Conservation (phyloP, 2,797 vertebrate species). For the Channa striata region DNA sequence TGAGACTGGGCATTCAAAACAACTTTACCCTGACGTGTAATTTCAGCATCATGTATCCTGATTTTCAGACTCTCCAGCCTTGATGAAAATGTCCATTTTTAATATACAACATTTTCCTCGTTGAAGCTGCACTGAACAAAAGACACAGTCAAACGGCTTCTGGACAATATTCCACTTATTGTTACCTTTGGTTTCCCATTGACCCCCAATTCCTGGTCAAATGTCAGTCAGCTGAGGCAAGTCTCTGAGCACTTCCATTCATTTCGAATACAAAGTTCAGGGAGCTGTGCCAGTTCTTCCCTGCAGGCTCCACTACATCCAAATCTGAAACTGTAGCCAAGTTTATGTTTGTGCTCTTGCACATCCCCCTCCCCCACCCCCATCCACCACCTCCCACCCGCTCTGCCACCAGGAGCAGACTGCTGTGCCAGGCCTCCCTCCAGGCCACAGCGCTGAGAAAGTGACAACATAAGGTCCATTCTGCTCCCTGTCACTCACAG, state of each 20-base stretch:
- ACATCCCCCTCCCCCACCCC: conserved; percentile 4
- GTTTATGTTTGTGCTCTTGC: conserved; percentile 60
- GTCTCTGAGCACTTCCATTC: conserved; percentile 31
- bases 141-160: conserved; percentile 37
- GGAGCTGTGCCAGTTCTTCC: conserved; percentile 32
- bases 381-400: conserved; percentile 24
- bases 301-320: conserved; percentile 46
- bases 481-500: conserved; percentile 84
- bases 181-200: conserved; percentile 10
- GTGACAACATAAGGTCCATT: conserved; percentile 85
- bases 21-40: no score
- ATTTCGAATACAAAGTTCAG: conserved; percentile 25
- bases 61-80: no score
- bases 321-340: conserved; percentile 53
- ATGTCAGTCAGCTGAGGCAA: conserved; percentile 32
- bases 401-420: conserved; percentile 64
- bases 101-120: conserved; percentile 6
- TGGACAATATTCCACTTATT: conserved; percentile 9
- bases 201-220: conserved; percentile 37
- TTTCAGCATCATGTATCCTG: no score
- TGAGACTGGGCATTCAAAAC: no score
- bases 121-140: background rate
- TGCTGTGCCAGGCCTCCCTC: conserved; percentile 77
- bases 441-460: conserved; percentile 75
- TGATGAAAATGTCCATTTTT: background rate